Evolutionary conservation across 2,113 vertebrate species (phyloP), one percentile per base, ranked within the genome.

Genomic region (Chauna torquata): DNA sequence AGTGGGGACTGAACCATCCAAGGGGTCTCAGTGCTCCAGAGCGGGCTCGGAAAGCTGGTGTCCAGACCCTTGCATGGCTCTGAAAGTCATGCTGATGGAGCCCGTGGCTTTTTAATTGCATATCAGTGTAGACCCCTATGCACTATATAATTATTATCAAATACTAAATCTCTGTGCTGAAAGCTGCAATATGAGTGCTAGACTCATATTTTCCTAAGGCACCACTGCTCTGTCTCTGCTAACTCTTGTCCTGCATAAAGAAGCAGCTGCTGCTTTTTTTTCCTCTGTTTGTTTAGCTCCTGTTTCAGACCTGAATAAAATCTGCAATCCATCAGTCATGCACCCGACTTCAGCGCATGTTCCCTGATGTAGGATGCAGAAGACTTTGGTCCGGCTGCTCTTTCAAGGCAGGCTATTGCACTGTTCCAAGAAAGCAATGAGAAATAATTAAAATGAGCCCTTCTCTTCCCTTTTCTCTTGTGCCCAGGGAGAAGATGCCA

Each of bases 401-500:
- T 68, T 92, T 16, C 68, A 18, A 84, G 65, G 36, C 86, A 59
- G 61, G 9, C 40, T 59, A 2, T 40, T 62, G 66, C 16, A 30
- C 19, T 40, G 2, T 25, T 10, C 9, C 3, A 6, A 13, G 1
- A 27, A 42, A 54, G 28, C 61, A n/a, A 12, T 68, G 59, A 13
- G 32, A 55, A 32, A 27, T 8, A 4, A 82, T 3, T 6, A 34
- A 61, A 68, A 18, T 16, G 5, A 50, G 11, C 44, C 23, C 50
- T 62, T 92, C 61, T 92, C 18, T 54, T 58, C 34, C 34, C 28
- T 9, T 89, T 34, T 79, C 42, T 38, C 38, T 13, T 12, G 28
- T 52, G 47, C 44, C 40, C 93, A 99, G 99, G 99, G 99, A 99
- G 98, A 99, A 99, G 98, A 99, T 99, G 99, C 99, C 99, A 97